These are phyloP conservation scores for Drosophila nigricruria DNA, from an alignment of 2,888 invertebrate species.

Conservation along the genomic window DNA sequence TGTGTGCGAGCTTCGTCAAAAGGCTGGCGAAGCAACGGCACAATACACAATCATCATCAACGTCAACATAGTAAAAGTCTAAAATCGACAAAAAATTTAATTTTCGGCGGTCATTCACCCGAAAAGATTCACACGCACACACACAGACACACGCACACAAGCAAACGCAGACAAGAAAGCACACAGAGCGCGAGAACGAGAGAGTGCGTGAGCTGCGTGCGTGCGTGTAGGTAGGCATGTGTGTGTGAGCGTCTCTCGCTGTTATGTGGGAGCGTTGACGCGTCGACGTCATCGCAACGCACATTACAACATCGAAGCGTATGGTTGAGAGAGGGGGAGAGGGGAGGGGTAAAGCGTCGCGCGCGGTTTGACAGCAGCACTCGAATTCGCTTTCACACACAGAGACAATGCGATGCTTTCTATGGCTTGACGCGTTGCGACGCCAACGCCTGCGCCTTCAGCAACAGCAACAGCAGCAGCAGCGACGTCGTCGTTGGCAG, in stretches of 20 bases:
- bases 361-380: conserved; percentile 23
- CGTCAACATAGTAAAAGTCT: conserved; percentile 84
- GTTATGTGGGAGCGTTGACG: conserved; percentile 70
- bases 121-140: conserved; percentile 59
- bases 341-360: background rate
- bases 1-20: conserved; percentile 35
- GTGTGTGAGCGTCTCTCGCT: conserved; percentile 41
- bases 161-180: conserved; percentile 38
- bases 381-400: conserved; percentile 64
- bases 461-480: no score
- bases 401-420: conserved; percentile 62
- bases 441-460: conserved; percentile 29
- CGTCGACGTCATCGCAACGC: conserved; percentile 64
- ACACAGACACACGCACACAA: conserved; percentile 9
- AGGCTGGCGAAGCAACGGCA: conserved; percentile 47
- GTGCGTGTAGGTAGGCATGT: conserved; percentile 1
- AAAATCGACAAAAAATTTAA: conserved; percentile 83
- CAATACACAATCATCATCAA: conserved; percentile 64
- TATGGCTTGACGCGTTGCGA: conserved; percentile 64
- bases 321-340: background rate
- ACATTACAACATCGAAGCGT: conserved; percentile 67
- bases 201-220: conserved; percentile 46
- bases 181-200: conserved; percentile 16
- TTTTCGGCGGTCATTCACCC: conserved; percentile 85
- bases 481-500: conserved; percentile 14